A percentile compares a stretch with the other conserved stretches of the same genome.
phyloP scores from a whole-genome alignment of 2,888 invertebrate genomes.

The Laothoe populi region DNA sequence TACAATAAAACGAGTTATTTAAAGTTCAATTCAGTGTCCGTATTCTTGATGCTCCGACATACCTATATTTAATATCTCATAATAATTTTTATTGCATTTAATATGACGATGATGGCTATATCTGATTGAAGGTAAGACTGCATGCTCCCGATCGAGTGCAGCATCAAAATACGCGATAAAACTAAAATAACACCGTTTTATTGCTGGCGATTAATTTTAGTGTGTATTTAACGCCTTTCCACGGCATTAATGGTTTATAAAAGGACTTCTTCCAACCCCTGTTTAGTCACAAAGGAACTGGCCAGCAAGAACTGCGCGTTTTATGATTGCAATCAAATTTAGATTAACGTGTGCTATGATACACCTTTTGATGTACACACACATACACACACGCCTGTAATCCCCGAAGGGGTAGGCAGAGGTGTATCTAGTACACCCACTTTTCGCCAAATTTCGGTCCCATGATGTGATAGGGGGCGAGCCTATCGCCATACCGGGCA shows the following conservation, averaged over 20 bases:
- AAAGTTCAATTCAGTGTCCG: too few species aligned
- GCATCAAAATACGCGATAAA: neutral
- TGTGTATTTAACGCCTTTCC: constrained; percentile 11
- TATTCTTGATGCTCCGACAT: too few species aligned
- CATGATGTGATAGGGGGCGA: too few species aligned
- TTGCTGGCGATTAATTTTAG: constrained; percentile 18
- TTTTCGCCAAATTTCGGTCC: too few species aligned
- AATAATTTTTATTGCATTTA: neutral
- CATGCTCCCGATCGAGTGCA: neutral
- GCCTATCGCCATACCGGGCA: too few species aligned
- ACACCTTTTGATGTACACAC: neutral
- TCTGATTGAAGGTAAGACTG: neutral
- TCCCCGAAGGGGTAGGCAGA: too few species aligned
- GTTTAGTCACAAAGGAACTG: constrained; percentile 20
- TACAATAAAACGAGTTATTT: too few species aligned
- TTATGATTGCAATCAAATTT: constrained; percentile 14
- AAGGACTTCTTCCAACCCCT: neutral
- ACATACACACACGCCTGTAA: too few species aligned
- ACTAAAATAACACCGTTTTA: constrained; percentile 21
- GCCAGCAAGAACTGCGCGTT: constrained; percentile 5
- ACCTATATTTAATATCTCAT: too few species aligned
- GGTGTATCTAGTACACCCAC: too few species aligned
- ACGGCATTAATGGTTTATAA: constrained; percentile 20
- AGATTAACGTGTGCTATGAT: neutral
- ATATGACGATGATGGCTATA: neutral